These are phyloP conservation scores for Stenolophus ochropezus DNA, from an alignment of 2,888 invertebrate genomes.

Conservation along the genomic window DNA sequence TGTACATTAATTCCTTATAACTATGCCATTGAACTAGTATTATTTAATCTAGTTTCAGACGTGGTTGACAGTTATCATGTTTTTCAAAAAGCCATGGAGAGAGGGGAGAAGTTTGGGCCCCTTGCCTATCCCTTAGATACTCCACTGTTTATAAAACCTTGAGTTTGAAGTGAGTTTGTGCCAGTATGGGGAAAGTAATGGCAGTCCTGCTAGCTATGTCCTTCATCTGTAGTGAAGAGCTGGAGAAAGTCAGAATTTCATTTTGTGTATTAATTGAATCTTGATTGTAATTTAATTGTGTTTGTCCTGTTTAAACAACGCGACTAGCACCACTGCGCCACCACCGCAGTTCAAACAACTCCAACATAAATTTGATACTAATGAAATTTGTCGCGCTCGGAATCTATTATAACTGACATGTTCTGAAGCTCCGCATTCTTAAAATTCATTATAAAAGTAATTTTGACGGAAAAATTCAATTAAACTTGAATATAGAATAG, in stretches of 20 bases:
- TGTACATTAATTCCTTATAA: too few species aligned
- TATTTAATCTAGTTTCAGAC: too few species aligned
- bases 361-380: slow-evolving; percentile 56
- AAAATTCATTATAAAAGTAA: slow-evolving; percentile 54
- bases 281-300: slow-evolving; percentile 59
- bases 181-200: too few species aligned
- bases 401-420: slow-evolving; percentile 52
- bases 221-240: too few species aligned
- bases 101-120: too few species aligned
- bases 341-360: slow-evolving; percentile 46
- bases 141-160: too few species aligned
- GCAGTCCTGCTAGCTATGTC: too few species aligned
- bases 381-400: slow-evolving; percentile 55
- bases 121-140: too few species aligned
- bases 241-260: slow-evolving; percentile 20
- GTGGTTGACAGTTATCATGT: too few species aligned
- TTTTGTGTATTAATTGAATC: slow-evolving; percentile 57
- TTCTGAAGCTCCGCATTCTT: slow-evolving; percentile 36
- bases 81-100: too few species aligned
- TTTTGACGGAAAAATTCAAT: slow-evolving; percentile 55
- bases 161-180: too few species aligned
- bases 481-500: slow-evolving; percentile 24
- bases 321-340: slow-evolving; percentile 20
- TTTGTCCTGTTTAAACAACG: slow-evolving; percentile 53
- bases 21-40: too few species aligned